These are phyloP conservation scores for Athalia circularis DNA, from an alignment of 2,888 invertebrate genomes.

Conservation along the genomic window DNA sequence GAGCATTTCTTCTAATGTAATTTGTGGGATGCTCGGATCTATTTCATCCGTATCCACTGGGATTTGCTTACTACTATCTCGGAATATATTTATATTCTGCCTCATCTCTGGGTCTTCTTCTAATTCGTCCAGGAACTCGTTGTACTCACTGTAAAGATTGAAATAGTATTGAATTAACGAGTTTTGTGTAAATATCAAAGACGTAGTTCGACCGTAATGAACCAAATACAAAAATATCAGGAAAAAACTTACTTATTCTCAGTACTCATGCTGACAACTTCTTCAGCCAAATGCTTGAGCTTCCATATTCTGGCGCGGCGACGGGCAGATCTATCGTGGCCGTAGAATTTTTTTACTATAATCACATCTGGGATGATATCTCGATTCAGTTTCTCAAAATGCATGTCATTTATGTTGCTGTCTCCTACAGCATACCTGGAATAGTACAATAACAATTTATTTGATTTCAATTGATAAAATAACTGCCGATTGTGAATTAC, in stretches of 20 bases:
- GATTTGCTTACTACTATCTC: constrained; percentile 76
- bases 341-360: constrained; percentile 94
- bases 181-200: no score
- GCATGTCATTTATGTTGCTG: constrained; percentile 92
- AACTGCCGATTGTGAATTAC: not conserved
- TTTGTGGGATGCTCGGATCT: constrained; percentile 83
- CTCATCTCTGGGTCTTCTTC: constrained; percentile 95
- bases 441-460: constrained; percentile 41
- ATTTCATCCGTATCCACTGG: constrained; percentile 78
- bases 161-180: not conserved
- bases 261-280: constrained; percentile 79
- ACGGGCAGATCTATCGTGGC: constrained; percentile 80
- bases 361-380: constrained; percentile 90
- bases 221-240: not conserved
- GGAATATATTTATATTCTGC: constrained; percentile 95
- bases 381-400: constrained; percentile 88
- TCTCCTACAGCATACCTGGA: constrained; percentile 91
- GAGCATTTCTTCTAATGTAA: constrained; percentile 94
- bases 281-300: constrained; percentile 88
- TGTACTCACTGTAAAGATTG: constrained; percentile 84
- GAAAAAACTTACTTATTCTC: constrained; percentile 77
- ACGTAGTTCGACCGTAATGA: constrained; percentile 24
- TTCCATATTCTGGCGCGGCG: constrained; percentile 92
- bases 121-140: constrained; percentile 96
- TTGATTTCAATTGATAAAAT: constrained; percentile 14